Percentiles rank a stretch among this genome's conserved stretches.
Conservation (phyloP, 2,797 vertebrate genomes). For the Tolypeutes matacus region DNA sequence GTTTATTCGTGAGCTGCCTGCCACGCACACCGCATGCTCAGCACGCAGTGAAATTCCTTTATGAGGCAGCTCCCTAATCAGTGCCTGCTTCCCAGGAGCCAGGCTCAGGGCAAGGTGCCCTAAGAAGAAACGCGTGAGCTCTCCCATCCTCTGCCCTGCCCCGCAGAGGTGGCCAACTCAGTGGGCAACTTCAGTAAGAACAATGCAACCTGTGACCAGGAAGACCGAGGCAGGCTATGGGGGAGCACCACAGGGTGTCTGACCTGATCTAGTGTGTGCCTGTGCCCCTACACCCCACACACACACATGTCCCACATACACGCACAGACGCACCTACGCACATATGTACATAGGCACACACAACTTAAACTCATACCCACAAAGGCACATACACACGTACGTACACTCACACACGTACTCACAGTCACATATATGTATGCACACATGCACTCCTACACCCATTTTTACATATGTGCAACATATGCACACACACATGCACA, state of each 20-base stretch:
- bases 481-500: too few species aligned
- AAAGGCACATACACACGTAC: background rate
- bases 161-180: accelerated
- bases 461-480: background rate
- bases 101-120: background rate
- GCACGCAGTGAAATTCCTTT: accelerated
- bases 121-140: accelerated
- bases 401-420: background rate
- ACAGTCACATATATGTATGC: too few species aligned
- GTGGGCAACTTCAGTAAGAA: background rate
- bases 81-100: background rate
- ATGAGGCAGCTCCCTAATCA: accelerated
- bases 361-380: background rate
- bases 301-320: background rate
- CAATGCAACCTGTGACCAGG: accelerated
- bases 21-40: background rate
- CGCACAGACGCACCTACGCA: background rate
- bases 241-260: background rate
- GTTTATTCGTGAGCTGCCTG: background rate
- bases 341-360: background rate
- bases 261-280: background rate
- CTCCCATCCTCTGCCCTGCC: accelerated
- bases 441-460: background rate
- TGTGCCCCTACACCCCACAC: background rate
- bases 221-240: accelerated